Percentiles rank a stretch among this genome's conserved stretches.
These are phyloP conservation scores for Ictidomys tridecemlineatus DNA, from an alignment of 2,113 vertebrate genomes.

Conservation along the genomic window DNA sequence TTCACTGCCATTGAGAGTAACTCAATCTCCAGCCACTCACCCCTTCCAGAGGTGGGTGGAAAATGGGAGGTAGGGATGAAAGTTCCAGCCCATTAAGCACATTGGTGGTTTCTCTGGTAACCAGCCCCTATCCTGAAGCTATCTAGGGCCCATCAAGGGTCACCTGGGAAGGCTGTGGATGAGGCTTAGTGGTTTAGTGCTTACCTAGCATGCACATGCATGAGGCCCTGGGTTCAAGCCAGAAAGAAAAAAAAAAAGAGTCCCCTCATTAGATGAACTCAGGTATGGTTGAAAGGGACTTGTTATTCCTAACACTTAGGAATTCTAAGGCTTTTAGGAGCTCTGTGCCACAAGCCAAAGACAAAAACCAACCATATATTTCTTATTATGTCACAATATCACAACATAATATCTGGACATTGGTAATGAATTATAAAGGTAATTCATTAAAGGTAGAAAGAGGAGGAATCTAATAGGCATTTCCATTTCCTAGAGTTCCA, in stretches of 20 bases:
- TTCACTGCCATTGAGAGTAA: background rate
- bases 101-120: background rate
- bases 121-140: background rate
- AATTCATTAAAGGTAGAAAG: background rate
- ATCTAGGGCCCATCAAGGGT: background rate
- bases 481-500: background rate
- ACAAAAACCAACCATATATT: background rate
- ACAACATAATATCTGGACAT: background rate
- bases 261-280: background rate
- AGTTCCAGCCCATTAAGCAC: background rate
- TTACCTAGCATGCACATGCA: background rate
- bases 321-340: background rate
- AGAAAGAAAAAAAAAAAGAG: background rate
- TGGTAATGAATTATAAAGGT: background rate
- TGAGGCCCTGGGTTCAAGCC: background rate
- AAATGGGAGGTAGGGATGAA: too few relatives aligned
- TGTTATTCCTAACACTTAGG: background rate
- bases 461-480: background rate
- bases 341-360: background rate
- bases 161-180: background rate
- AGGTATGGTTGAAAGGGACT: background rate
- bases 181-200: background rate
- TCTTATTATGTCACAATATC: background rate
- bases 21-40: background rate
- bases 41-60: too few relatives aligned